Evolutionary conservation across 1,140 invertebrate species (phyloP).

Genomic region (Drosophila truncata): DNA sequence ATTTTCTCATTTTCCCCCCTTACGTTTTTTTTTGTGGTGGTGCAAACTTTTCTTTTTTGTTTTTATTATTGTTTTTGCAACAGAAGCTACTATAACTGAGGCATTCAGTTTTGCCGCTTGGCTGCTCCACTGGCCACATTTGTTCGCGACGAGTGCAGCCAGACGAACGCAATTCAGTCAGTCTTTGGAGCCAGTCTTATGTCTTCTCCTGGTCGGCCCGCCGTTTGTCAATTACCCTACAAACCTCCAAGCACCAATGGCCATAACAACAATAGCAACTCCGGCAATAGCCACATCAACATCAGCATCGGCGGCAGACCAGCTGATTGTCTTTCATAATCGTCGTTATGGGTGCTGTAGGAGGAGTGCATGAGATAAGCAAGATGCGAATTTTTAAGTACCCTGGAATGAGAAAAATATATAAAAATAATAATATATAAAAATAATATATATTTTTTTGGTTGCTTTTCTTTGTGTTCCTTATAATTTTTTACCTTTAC

Average conservation of each 20-base stretch:
- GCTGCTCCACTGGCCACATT: constrained; percentile 70
- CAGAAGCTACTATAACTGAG: constrained; percentile 62
- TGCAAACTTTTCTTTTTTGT: constrained; percentile 25
- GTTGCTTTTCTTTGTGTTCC: too few species aligned
- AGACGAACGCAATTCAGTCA: constrained; percentile 21
- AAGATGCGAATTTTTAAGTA: constrained; percentile 4
- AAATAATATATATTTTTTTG: too few species aligned
- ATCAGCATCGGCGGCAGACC: constrained; percentile 37
- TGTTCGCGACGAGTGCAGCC: constrained; percentile 43
- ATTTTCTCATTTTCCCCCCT: constrained; percentile 8
- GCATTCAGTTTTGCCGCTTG: constrained; percentile 72
- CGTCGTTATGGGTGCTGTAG: constrained; percentile 38
- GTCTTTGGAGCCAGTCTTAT: constrained; percentile 24
- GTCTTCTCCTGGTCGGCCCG: constrained; percentile 33
- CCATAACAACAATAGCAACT: constrained; percentile 31
- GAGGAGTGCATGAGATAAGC: neutral
- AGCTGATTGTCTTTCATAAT: constrained; percentile 84
- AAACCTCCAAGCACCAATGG: constrained; percentile 63
- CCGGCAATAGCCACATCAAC: constrained; percentile 40
- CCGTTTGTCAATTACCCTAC: constrained; percentile 79
- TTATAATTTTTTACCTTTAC: too few species aligned
- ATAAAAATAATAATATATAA: too few species aligned
- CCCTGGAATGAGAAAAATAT: neutral
- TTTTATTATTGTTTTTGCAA: constrained; percentile 46
- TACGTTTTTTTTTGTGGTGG: neutral